These are phyloP conservation scores for Pegoplata infirma DNA, from an alignment of 2,888 invertebrate genomes.

Conservation along the genomic window DNA sequence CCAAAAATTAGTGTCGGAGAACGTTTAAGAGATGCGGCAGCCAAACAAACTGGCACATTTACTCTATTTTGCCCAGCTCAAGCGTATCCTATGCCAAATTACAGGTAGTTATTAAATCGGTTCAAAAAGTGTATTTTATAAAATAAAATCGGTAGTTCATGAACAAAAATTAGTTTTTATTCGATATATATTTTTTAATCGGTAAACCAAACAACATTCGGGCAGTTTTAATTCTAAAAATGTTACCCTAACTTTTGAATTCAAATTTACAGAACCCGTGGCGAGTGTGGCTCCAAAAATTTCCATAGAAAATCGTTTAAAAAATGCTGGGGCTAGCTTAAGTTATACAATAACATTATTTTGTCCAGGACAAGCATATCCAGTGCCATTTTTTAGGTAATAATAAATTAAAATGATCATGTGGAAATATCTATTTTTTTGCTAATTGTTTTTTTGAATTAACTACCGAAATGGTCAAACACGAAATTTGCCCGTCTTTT, in stretches of 20 bases:
- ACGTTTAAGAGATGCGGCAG: conserved; percentile 80
- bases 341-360: conserved; percentile 81
- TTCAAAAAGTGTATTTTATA: neutral
- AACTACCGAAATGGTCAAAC: too few species aligned
- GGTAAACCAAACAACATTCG: conserved; percentile 36
- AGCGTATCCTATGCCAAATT: conserved; percentile 85
- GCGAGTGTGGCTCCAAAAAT: conserved; percentile 79
- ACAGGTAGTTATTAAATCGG: conserved; percentile 80
- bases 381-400: conserved; percentile 82
- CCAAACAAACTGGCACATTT: conserved; percentile 79
- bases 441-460: too few species aligned
- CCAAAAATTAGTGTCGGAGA: conserved; percentile 86
- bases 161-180: too few species aligned
- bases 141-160: neutral
- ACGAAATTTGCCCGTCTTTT: too few species aligned
- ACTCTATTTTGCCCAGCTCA: conserved; percentile 87
- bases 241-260: neutral
- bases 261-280: conserved; percentile 79
- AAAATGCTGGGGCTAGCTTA: conserved; percentile 78
- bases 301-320: conserved; percentile 81
- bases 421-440: too few species aligned
- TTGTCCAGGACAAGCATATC: conserved; percentile 87
- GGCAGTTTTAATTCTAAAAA: conserved; percentile 28
- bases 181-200: too few species aligned
- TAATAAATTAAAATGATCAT: neutral